A percentile compares a stretch with the other conserved stretches of the same genome.
These are phyloP conservation scores for Opisthograptis luteolata DNA, from an alignment of 2,888 invertebrate genomes.

Conservation along the genomic window DNA sequence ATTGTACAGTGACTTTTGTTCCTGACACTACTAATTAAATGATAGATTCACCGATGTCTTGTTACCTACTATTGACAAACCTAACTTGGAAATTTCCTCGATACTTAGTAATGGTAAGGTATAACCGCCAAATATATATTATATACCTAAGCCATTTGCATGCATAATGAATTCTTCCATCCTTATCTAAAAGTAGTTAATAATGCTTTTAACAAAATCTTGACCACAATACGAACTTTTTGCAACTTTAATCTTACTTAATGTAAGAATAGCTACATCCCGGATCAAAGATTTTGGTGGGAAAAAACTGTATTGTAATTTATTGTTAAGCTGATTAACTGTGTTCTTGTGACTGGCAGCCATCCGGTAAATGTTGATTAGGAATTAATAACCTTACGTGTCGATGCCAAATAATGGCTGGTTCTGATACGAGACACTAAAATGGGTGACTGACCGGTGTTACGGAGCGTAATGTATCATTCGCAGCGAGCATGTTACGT, in stretches of 20 bases:
- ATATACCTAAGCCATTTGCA: not conserved
- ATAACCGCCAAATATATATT: too few relatives aligned
- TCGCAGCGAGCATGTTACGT: too few relatives aligned
- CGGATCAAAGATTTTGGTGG: conserved; percentile 20
- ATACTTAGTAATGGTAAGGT: too few relatives aligned
- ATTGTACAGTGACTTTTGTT: too few relatives aligned
- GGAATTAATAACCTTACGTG: conserved; percentile 16
- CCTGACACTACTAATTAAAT: too few relatives aligned
- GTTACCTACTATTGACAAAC: too few relatives aligned
- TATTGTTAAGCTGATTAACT: conserved; percentile 30
- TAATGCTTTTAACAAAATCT: conserved; percentile 14
- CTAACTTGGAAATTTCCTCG: too few relatives aligned
- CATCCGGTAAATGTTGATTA: conserved; percentile 16
- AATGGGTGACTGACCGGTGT: too few relatives aligned
- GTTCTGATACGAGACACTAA: too few relatives aligned
- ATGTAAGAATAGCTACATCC: conserved; percentile 24
- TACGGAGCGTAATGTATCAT: too few relatives aligned
- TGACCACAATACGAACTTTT: conserved; percentile 23
- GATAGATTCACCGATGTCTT: too few relatives aligned
- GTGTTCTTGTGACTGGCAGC: conserved; percentile 18
- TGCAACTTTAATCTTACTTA: conserved; percentile 15
- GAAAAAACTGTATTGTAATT: conserved; percentile 15
- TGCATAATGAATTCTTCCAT: not conserved
- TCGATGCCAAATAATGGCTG: too few relatives aligned
- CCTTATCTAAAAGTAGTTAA: conserved; percentile 6